Evolutionary conservation across 2,797 vertebrate species (phyloP).

Genomic region (Otolemur crassicaudatus): DNA sequence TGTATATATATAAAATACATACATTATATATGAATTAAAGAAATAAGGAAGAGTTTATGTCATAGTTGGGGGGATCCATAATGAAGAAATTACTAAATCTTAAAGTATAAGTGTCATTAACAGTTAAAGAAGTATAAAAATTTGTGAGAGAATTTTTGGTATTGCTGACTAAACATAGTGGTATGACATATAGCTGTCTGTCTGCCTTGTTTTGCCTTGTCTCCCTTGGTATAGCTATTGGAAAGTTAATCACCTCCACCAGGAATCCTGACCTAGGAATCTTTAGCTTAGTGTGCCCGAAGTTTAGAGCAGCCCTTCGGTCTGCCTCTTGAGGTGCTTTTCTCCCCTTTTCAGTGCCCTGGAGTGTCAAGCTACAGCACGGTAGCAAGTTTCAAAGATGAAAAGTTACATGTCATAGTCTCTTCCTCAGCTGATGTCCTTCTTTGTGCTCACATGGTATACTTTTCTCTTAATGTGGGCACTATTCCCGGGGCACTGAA

Average conservation of each 20-base stretch:
- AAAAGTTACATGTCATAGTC: background rate
- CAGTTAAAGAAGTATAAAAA: background rate
- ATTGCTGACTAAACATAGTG: background rate
- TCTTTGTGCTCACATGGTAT: background rate
- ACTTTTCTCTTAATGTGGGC: background rate
- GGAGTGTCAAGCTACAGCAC: background rate
- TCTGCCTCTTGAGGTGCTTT: background rate
- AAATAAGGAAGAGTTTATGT: background rate
- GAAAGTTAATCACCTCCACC: background rate
- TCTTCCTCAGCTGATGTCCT: background rate
- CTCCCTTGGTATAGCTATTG: background rate
- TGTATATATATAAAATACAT: too few species aligned
- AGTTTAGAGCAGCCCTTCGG: background rate
- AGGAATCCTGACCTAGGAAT: background rate
- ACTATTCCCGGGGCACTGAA: background rate
- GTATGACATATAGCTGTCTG: background rate
- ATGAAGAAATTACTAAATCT: background rate
- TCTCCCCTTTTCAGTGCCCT: background rate
- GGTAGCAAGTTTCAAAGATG: background rate
- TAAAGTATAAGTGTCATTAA: background rate
- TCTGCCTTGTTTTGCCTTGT: background rate
- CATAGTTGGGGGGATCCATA: background rate
- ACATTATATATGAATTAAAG: background rate
- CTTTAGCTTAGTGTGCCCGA: background rate
- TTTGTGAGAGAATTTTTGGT: background rate